Evolutionary conservation across 2,888 invertebrate genomes (phyloP).

Genomic region (Sicus ferrugineus): DNA sequence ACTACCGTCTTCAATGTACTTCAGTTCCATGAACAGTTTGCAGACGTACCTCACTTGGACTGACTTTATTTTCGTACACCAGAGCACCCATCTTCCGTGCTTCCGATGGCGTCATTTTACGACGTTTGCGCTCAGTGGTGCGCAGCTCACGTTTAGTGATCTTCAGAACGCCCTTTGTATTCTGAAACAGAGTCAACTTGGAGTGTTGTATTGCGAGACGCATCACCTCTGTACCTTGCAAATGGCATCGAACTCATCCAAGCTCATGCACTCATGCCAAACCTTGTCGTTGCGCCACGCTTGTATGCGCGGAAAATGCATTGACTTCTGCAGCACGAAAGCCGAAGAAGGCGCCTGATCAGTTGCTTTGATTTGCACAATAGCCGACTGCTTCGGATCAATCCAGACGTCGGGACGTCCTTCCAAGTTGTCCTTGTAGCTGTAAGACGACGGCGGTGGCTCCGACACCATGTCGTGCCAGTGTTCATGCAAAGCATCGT

Average conservation of each 20-base stretch:
- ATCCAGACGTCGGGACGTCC: slow-evolving; percentile 82
- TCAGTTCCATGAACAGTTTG: too few relatives aligned
- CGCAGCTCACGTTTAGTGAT: slow-evolving; percentile 68
- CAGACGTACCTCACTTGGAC: slow-evolving; percentile 47
- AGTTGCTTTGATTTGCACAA: slow-evolving; percentile 76
- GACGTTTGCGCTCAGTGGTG: slow-evolving; percentile 49
- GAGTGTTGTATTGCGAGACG: not conserved
- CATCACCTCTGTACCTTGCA: slow-evolving; percentile 62
- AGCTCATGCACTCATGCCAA: slow-evolving; percentile 78
- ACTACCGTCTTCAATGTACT: too few relatives aligned
- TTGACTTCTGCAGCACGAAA: slow-evolving; percentile 77
- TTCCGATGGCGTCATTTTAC: slow-evolving; percentile 47
- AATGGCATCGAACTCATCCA: slow-evolving; percentile 73
- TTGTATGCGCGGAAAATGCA: slow-evolving; percentile 87
- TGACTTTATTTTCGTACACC: slow-evolving; percentile 53
- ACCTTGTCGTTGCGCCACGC: slow-evolving; percentile 84
- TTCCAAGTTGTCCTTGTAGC: slow-evolving; percentile 67
- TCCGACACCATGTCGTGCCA: slow-evolving; percentile 65
- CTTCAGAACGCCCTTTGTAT: slow-evolving; percentile 66
- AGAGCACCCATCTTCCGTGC: slow-evolving; percentile 45
- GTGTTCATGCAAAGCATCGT: slow-evolving; percentile 68
- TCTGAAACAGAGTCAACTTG: slow-evolving; percentile 40
- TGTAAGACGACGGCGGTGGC: slow-evolving; percentile 52
- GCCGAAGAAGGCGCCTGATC: slow-evolving; percentile 77
- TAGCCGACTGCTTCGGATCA: slow-evolving; percentile 78